These are phyloP conservation scores for Heliconius hortense DNA, from an alignment of 2,888 invertebrate genomes.

Conservation along the genomic window DNA sequence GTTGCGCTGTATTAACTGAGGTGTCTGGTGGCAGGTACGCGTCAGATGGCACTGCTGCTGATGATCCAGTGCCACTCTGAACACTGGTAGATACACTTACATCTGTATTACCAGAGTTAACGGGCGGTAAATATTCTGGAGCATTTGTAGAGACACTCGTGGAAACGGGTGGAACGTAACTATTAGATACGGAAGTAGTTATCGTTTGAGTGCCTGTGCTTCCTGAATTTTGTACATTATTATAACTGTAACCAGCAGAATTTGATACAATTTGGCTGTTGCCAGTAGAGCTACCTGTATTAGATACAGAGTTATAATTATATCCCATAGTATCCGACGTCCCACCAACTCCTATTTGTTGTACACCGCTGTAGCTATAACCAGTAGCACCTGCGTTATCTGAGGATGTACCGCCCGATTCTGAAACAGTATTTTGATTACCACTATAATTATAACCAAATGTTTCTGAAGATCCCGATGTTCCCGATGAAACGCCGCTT, in stretches of 20 bases:
- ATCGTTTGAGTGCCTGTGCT: slow-evolving; percentile 36
- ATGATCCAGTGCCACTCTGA: slow-evolving; percentile 38
- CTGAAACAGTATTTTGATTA: slow-evolving; percentile 12
- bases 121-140: slow-evolving; percentile 67
- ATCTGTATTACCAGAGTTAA: slow-evolving; percentile 39
- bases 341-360: slow-evolving; percentile 25
- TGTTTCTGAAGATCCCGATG: slow-evolving; percentile 2
- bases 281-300: slow-evolving; percentile 9
- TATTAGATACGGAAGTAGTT: slow-evolving; percentile 41
- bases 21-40: slow-evolving; percentile 53
- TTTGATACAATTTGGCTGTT: slow-evolving; percentile 33
- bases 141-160: slow-evolving; percentile 61
- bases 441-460: slow-evolving; percentile 21
- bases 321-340: slow-evolving; percentile 20
- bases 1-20: slow-evolving; percentile 34
- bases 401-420: slow-evolving; percentile 12
- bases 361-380: slow-evolving; percentile 52
- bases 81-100: slow-evolving; percentile 43
- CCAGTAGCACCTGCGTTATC: slow-evolving; percentile 36
- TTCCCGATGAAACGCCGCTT: slow-evolving; percentile 8
- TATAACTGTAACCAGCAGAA: slow-evolving; percentile 48
- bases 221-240: slow-evolving; percentile 42
- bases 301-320: slow-evolving; percentile 26
- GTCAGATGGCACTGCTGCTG: slow-evolving; percentile 44
- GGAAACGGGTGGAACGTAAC: slow-evolving; percentile 44